A percentile compares a stretch with the other conserved stretches of the same genome.
Conservation (phyloP, 2,797 vertebrate genomes). For the Phrynocephalus guinanensis region DNA sequence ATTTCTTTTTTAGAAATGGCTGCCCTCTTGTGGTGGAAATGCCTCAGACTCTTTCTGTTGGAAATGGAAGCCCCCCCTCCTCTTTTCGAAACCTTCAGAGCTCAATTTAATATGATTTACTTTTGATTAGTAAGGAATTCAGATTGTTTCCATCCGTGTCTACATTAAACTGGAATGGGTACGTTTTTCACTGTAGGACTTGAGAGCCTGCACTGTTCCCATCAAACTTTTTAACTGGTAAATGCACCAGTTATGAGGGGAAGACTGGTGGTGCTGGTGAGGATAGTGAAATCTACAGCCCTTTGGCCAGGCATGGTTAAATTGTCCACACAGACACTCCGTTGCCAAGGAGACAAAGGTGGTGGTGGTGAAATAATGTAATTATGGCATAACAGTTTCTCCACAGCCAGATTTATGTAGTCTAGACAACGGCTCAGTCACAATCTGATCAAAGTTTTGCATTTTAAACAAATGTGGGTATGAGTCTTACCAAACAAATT, state of each 20-base stretch:
- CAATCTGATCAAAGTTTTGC: neutral
- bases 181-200: neutral
- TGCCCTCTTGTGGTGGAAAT: slow-evolving; percentile 80
- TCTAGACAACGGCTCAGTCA: neutral
- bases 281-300: no score
- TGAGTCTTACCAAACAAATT: neutral
- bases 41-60: slow-evolving; percentile 41
- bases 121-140: neutral
- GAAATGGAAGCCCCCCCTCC: neutral
- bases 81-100: neutral
- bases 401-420: neutral
- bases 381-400: neutral
- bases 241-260: no score
- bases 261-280: no score
- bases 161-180: neutral
- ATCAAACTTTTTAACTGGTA: neutral
- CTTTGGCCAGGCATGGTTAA: no score
- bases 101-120: neutral
- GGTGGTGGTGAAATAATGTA: neutral
- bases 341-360: neutral
- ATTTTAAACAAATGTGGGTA: slow-evolving; percentile 4
- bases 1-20: slow-evolving; percentile 73
- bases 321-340: no score
- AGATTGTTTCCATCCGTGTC: neutral
- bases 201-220: neutral